Base-by-base conservation (phyloP, 2,113 vertebrate genomes). In the Cynopterus brachyotis region DNA sequence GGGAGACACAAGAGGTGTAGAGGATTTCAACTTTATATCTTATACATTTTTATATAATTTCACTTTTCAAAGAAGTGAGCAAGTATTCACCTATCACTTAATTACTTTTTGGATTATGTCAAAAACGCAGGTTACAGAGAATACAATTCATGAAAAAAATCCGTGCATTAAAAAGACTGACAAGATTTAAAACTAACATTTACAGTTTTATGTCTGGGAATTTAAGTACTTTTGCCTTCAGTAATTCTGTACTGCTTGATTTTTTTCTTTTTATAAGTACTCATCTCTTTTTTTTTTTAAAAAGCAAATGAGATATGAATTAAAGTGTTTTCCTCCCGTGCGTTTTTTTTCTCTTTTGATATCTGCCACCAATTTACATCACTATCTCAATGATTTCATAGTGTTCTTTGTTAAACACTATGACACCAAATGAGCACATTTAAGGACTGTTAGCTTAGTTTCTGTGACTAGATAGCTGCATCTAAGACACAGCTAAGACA, bases 241-340 rank as follows among this genome's bases (percentile, higher is more conserved):
- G 7, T 69, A 88, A 94, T 66, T 96, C 47, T 80, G 26, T 94
- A 45, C 32, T 94, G n/a, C 72, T 89, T 50, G 24, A 59, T n/a
- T 45, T 59, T 59, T 85, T 90, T 89, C 55, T 83, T 91, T 94
- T 76, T 35, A 66, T 53, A n/a, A 81, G 19, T 9, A 80, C 40
- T 66, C 20, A 37, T 69, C 92, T 73, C n/a, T 79, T 66, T 66
- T 76, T 45, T 90, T 72, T 64, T 47, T 47, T 47, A 59, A 24
- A 92, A 80, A 57, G 37, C 70, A 95, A 76, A 70, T 66, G 50
- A 79, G 50, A 55, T 89, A 73, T 26, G 55, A 69, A 89, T 70
- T 76, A 57, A 86, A 85, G 67, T 82, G 32, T 76, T 90, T 91
- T 81, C 37, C 64, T 87, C 17, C 42, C 42, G 30, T 55, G 55